Conservation (phyloP, 2,113 vertebrate genomes). For the Chionomys nivalis region DNA sequence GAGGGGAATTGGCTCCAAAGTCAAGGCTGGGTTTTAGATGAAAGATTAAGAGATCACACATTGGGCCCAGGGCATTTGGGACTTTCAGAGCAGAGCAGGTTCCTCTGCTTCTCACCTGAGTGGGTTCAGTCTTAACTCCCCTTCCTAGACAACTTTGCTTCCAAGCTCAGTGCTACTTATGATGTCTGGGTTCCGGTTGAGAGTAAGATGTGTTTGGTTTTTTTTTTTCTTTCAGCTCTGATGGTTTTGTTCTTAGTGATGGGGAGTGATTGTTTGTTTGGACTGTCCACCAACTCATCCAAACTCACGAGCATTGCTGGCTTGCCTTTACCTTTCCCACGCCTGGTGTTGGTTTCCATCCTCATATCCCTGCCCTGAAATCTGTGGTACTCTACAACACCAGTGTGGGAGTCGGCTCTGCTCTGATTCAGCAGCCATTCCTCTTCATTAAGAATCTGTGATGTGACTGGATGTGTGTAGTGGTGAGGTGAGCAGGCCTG, state of each 20-base stretch:
- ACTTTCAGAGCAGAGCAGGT: neutral
- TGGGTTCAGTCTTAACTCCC: accelerated
- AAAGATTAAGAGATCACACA: neutral
- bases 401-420: neutral
- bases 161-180: neutral
- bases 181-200: neutral
- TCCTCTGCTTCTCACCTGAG: neutral
- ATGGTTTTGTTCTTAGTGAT: neutral
- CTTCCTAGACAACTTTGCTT: neutral
- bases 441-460: neutral
- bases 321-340: neutral
- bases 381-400: no score
- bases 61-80: neutral
- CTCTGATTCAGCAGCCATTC: neutral
- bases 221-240: neutral
- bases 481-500: no score
- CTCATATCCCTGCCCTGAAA: neutral
- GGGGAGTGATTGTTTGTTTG: neutral
- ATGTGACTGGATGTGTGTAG: neutral
- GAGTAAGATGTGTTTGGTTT: neutral
- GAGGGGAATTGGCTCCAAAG: neutral
- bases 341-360: neutral
- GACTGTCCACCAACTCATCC: neutral
- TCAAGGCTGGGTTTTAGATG: neutral
- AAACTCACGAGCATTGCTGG: neutral